Evolutionary conservation across 2,888 invertebrate species (phyloP), one percentile per base, ranked within the genome.

Genomic region (Drosophila limbata): DNA sequence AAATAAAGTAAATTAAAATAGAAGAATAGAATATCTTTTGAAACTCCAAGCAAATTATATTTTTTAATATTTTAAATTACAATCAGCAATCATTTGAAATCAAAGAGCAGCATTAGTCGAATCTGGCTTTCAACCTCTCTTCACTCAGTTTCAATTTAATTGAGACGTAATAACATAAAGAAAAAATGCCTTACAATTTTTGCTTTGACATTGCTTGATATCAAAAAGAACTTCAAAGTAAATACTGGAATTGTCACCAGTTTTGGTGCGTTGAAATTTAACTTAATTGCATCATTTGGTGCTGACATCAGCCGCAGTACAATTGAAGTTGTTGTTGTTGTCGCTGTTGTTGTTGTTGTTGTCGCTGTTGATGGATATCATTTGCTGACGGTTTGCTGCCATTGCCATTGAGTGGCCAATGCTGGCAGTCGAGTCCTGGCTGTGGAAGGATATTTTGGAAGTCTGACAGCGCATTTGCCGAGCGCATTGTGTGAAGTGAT

Each of bases 241-340:
- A 86, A 78, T 62, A 48, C 55, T 51, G 40, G 44, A 84, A 78
- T 73, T 69, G 69, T 83, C 72, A 70, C 75, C 53, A 62, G 62
- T 71, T 65, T 67, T 65, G 51, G 45, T 35, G 63, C 33, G 57
- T 53, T 52, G 52, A 77, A 74, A 73, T 78, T 82, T 63, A 63
- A 75, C 57, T 85, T 88, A 85, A 84, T 84, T 84, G 86, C 86
- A 82, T 55, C 59, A 68, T 65, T 69, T 63, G 57, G n/a, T 42
- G 57, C 64, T 68, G 69, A 66, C 60, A 60, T 64, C 69, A 62
- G 39, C 42, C 42, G 52, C 59, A 42, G 17, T 44, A 42, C 59
- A 59, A 67, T 64, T 56, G 60, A 44, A 33, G 8, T 21, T 45
- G 42, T 10, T 47, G 60, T 51, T 25, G 13, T 35, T 35, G 13